phyloP scores from a whole-genome alignment of 1,140 invertebrate genomes.

The Drosophila fuyamai region DNA sequence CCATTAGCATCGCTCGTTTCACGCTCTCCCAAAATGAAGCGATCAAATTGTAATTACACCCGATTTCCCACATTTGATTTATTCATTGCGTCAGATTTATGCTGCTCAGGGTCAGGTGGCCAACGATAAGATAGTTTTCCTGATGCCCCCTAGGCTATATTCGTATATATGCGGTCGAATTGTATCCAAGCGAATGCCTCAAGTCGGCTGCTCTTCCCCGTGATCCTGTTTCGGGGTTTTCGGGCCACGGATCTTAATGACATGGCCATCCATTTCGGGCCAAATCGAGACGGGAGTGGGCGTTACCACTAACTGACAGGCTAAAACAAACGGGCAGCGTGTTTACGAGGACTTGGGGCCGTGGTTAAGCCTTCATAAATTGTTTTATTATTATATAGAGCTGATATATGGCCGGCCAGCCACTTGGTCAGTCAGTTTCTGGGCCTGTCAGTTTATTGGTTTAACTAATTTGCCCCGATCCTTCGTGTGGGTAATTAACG shows the following conservation, averaged over 20 bases:
- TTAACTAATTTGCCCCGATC: slow-evolving; percentile 72
- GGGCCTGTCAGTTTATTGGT: slow-evolving; percentile 79
- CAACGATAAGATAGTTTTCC: slow-evolving; percentile 29
- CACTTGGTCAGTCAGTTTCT: slow-evolving; percentile 27
- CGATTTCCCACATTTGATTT: slow-evolving; percentile 60
- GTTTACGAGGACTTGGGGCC: slow-evolving; percentile 47
- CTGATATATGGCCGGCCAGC: slow-evolving; percentile 71
- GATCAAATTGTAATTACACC: slow-evolving; percentile 67
- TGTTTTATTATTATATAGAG: slow-evolving; percentile 83
- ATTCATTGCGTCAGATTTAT: slow-evolving; percentile 52
- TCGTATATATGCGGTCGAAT: background rate
- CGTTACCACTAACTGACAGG: slow-evolving; percentile 79
- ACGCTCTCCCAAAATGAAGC: slow-evolving; percentile 64
- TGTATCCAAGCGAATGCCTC: background rate
- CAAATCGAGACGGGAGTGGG: slow-evolving; percentile 64
- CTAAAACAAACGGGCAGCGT: slow-evolving; percentile 31
- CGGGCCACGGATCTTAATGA: slow-evolving; percentile 62
- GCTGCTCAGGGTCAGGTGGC: background rate
- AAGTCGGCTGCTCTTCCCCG: background rate
- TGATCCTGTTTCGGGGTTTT: slow-evolving; percentile 8
- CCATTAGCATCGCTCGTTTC: slow-evolving; percentile 46
- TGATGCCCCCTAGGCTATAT: background rate
- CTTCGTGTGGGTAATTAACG: slow-evolving; percentile 63
- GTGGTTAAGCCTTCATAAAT: slow-evolving; percentile 80
- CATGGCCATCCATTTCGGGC: slow-evolving; percentile 75